These are phyloP conservation scores for Scelioninae gen. 1 DNA, from an alignment of 2,888 invertebrate species.

Conservation along the genomic window DNA sequence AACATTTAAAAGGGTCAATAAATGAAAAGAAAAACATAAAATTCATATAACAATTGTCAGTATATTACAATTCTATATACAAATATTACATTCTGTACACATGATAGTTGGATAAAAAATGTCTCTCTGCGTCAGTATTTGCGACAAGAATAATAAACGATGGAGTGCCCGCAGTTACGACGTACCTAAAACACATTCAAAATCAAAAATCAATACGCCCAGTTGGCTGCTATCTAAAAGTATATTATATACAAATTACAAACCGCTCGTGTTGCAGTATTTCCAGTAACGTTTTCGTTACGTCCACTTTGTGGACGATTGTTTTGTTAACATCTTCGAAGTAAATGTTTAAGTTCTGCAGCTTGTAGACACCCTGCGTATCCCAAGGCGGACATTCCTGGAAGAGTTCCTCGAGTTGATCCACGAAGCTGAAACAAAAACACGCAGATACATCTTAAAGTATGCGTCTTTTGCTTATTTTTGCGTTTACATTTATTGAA, in stretches of 20 bases:
- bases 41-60: slow-evolving; percentile 12
- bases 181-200: slow-evolving; percentile 84
- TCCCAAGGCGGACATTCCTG: slow-evolving; percentile 91
- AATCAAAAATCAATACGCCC: slow-evolving; percentile 47
- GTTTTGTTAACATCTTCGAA: slow-evolving; percentile 89
- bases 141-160: slow-evolving; percentile 87
- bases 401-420: slow-evolving; percentile 89
- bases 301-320: slow-evolving; percentile 86
- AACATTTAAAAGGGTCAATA: background rate
- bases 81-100: slow-evolving; percentile 41
- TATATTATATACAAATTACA: slow-evolving; percentile 72
- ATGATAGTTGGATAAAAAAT: slow-evolving; percentile 85
- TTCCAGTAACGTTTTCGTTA: slow-evolving; percentile 86
- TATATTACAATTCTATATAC: slow-evolving; percentile 27
- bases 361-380: slow-evolving; percentile 87
- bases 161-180: slow-evolving; percentile 88
- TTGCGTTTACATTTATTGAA: slow-evolving; percentile 26
- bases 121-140: slow-evolving; percentile 86
- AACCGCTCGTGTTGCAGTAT: slow-evolving; percentile 87
- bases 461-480: slow-evolving; percentile 28
- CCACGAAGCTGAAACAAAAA: slow-evolving; percentile 85
- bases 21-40: background rate
- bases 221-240: background rate
- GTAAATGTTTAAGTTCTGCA: slow-evolving; percentile 88
- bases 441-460: slow-evolving; percentile 27